Percentiles rank a stretch among this genome's conserved stretches.
Conservation (phyloP, 2,113 vertebrate genomes). For the Pardalotus punctatus region DNA sequence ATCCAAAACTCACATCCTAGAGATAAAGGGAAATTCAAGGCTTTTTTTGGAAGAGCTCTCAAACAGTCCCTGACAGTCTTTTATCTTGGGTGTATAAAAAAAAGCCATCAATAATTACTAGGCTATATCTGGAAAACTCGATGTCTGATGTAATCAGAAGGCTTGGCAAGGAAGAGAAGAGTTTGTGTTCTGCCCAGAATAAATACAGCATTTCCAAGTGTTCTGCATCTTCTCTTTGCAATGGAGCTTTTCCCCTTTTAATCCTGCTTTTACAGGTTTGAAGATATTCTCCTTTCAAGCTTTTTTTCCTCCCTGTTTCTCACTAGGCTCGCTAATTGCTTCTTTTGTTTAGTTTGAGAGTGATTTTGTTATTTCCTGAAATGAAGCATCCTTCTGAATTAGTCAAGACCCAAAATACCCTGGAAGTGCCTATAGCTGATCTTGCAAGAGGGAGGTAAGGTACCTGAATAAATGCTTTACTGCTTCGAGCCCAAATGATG, state of each 20-base stretch:
- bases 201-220: constrained; percentile 34
- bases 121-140: constrained; percentile 16
- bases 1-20: neutral
- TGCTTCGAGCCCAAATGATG: neutral
- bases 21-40: neutral
- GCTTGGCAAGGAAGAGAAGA: constrained; percentile 16
- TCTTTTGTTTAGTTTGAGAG: neutral
- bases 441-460: neutral
- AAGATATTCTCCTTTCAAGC: neutral
- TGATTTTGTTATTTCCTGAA: neutral
- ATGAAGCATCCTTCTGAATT: neutral
- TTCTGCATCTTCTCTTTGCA: neutral
- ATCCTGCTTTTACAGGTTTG: neutral
- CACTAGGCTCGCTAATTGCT: neutral
- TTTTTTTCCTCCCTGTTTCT: neutral
- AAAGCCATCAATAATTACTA: constrained; percentile 29
- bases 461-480: neutral
- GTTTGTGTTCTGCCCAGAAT: constrained; percentile 11
- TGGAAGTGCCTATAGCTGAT: neutral
- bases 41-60: neutral
- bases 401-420: neutral
- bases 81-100: neutral
- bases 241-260: neutral
- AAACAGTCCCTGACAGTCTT: neutral
- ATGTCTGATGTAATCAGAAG: constrained; percentile 37